Percentiles rank a stretch among this genome's conserved stretches.
Evolutionary conservation across 1,140 invertebrate species (phyloP).

Genomic region (Euschistus heros): DNA sequence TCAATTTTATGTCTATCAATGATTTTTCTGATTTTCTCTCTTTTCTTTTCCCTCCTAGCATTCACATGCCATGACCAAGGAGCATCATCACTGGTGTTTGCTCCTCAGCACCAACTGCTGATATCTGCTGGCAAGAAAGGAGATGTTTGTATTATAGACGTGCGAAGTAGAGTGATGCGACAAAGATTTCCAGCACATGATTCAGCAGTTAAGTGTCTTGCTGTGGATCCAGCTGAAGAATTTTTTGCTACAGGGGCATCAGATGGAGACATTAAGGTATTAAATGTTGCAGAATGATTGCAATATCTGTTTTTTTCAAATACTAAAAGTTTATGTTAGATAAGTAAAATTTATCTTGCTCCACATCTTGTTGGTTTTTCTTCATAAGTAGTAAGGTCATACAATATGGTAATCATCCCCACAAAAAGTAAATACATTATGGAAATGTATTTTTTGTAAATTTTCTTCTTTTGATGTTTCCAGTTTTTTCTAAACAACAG

Average conservation of each 20-base stretch:
- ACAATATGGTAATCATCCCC: too few relatives aligned
- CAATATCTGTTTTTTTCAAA: too few relatives aligned
- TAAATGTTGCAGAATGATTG: background rate
- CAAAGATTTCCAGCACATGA: constrained; percentile 89
- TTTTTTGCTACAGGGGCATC: constrained; percentile 94
- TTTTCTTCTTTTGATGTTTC: too few relatives aligned
- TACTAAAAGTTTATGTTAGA: too few relatives aligned
- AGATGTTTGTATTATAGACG: constrained; percentile 89
- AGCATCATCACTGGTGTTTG: constrained; percentile 76
- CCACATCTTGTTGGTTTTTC: too few relatives aligned
- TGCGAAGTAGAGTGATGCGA: constrained; percentile 74
- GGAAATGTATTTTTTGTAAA: too few relatives aligned
- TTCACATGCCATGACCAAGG: constrained; percentile 90
- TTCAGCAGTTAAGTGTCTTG: constrained; percentile 85
- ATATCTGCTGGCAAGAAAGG: constrained; percentile 94
- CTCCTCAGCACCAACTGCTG: constrained; percentile 80
- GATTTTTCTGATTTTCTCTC: too few relatives aligned
- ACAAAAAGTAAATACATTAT: too few relatives aligned
- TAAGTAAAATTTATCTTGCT: too few relatives aligned
- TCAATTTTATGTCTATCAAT: too few relatives aligned
- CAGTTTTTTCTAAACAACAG: too few relatives aligned
- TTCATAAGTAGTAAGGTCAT: too few relatives aligned
- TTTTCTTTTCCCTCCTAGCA: constrained; percentile 41
- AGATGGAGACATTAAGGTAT: constrained; percentile 97
- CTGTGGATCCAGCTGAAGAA: constrained; percentile 88